phyloP scores from a whole-genome alignment of 2,888 invertebrate genomes.

The Salticus scenicus region DNA sequence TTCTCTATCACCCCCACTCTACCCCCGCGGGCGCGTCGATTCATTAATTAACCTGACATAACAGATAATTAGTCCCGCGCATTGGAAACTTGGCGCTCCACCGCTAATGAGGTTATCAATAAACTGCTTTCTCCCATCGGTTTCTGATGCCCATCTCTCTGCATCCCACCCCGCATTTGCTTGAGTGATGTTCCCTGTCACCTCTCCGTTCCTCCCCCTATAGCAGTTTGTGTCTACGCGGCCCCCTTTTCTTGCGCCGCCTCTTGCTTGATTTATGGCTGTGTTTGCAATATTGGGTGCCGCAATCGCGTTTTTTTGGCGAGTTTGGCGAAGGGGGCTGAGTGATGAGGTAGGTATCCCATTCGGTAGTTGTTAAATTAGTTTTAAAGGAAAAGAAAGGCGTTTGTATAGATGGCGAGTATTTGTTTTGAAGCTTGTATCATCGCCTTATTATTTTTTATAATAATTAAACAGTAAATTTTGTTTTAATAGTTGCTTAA shows the following conservation, averaged over 20 bases:
- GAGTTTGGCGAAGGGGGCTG: conserved; percentile 35
- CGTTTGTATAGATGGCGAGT: neutral
- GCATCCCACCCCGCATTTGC: conserved; percentile 27
- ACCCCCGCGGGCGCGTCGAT: conserved; percentile 25
- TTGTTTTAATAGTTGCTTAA: neutral
- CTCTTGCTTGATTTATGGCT: conserved; percentile 47
- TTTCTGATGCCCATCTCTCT: conserved; percentile 64
- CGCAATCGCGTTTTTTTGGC: conserved; percentile 60
- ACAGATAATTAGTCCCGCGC: conserved; percentile 66
- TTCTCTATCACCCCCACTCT: conserved; percentile 28
- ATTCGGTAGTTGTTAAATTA: conserved; percentile 8
- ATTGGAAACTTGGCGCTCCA: conserved; percentile 56
- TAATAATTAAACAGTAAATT: neutral
- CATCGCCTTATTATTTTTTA: neutral
- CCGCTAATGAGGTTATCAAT: conserved; percentile 69
- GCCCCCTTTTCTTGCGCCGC: conserved; percentile 10
- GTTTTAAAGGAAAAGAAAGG: conserved; percentile 8
- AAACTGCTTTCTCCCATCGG: conserved; percentile 58
- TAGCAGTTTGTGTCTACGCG: conserved; percentile 23
- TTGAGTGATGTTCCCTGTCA: conserved; percentile 56
- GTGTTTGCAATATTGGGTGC: conserved; percentile 40
- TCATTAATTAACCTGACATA: conserved; percentile 70
- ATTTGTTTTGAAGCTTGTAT: conserved; percentile 5
- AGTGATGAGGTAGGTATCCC: conserved; percentile 29
- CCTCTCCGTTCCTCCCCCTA: conserved; percentile 13